Conservation (phyloP, 2,888 invertebrate species). For the Oxycera nigricornis region DNA sequence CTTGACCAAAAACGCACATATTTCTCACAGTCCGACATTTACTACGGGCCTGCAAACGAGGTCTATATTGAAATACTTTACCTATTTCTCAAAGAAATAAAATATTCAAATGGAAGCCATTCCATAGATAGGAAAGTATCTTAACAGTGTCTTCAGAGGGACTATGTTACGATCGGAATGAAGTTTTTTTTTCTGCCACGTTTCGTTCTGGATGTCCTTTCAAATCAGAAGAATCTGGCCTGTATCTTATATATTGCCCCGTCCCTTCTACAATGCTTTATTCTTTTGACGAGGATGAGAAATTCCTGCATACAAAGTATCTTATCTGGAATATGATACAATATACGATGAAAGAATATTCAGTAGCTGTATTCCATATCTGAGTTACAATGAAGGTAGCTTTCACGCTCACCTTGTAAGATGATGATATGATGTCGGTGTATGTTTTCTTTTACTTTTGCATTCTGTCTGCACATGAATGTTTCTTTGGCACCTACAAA, state of each 20-base stretch:
- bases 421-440: background rate
- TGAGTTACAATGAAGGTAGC: background rate
- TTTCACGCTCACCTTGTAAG: background rate
- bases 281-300: background rate
- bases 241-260: background rate
- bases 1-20: background rate
- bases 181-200: conserved; percentile 10
- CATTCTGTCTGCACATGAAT: no score
- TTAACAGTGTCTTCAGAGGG: no score
- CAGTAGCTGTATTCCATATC: background rate
- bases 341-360: background rate
- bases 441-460: no score
- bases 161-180: background rate
- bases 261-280: background rate
- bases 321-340: background rate
- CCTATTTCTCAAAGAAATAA: background rate
- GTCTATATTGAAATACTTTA: background rate
- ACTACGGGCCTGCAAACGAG: background rate
- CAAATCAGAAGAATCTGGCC: background rate
- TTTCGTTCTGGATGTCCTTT: background rate
- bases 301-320: conserved; percentile 10
- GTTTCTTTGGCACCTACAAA: no score
- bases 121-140: background rate
- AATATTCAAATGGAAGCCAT: conserved; percentile 13
- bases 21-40: background rate